Conservation (phyloP, 2,888 invertebrate genomes). For the Polyommatus iphigenia region DNA sequence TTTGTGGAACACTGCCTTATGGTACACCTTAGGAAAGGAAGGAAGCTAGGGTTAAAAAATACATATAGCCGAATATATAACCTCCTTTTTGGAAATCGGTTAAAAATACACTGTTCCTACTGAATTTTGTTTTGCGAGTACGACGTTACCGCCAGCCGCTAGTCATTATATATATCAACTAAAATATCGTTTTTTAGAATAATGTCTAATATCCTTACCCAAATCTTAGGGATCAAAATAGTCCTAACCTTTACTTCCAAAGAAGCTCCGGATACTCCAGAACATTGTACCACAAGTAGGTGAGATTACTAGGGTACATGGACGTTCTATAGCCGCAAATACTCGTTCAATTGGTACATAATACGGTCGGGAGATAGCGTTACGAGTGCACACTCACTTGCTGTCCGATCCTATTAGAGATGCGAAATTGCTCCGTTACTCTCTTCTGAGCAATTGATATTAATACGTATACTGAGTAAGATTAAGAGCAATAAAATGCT, state of each 20-base stretch:
- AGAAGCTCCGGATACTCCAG: background rate
- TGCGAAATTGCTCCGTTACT: slow-evolving; percentile 4
- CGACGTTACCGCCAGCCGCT: too few relatives aligned
- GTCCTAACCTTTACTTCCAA: background rate
- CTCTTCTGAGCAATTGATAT: background rate
- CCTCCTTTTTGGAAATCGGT: too few relatives aligned
- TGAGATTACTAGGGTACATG: slow-evolving; percentile 2
- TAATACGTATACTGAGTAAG: too few relatives aligned
- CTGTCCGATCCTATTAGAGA: background rate
- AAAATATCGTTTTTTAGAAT: background rate
- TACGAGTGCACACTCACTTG: slow-evolving; percentile 14
- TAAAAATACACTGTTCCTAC: too few relatives aligned
- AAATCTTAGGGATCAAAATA: background rate
- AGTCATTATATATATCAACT: background rate
- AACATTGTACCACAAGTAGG: background rate
- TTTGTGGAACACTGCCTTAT: too few relatives aligned
- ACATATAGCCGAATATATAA: too few relatives aligned
- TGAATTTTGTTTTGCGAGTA: too few relatives aligned
- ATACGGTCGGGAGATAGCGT: slow-evolving; percentile 15
- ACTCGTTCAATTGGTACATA: slow-evolving; percentile 21
- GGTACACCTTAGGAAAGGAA: too few relatives aligned
- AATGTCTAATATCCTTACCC: background rate
- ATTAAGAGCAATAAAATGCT: too few relatives aligned
- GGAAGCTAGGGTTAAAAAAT: too few relatives aligned
- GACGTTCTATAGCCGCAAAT: slow-evolving; percentile 4